These are phyloP conservation scores for Polyommatus iphigenia DNA, from an alignment of 2,888 invertebrate species.

Conservation along the genomic window DNA sequence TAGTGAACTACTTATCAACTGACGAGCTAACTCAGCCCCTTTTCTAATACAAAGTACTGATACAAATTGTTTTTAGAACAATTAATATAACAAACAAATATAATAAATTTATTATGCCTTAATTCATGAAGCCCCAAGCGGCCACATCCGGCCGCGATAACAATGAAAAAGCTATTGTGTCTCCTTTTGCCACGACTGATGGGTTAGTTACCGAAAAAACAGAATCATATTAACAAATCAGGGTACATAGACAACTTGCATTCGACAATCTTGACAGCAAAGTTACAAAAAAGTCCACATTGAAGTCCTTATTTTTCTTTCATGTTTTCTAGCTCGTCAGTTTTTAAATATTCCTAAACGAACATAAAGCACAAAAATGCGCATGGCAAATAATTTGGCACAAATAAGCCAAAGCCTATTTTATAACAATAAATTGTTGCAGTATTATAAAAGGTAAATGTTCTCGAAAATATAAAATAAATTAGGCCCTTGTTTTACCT, in stretches of 20 bases:
- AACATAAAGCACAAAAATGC: constrained; percentile 34
- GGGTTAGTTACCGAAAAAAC: no score
- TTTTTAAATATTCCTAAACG: not conserved
- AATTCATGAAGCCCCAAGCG: no score
- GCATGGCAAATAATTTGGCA: constrained; percentile 75
- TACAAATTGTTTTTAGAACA: no score
- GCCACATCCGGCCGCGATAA: no score
- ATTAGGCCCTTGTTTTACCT: not conserved
- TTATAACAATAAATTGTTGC: not conserved
- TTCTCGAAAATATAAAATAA: not conserved
- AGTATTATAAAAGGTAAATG: not conserved
- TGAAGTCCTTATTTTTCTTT: not conserved
- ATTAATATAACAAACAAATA: no score
- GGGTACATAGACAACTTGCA: not conserved
- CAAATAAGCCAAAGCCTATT: constrained; percentile 56
- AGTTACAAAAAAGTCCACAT: not conserved
- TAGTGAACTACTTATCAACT: not conserved
- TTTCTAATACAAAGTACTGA: not conserved
- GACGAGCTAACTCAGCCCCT: not conserved
- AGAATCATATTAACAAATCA: no score
- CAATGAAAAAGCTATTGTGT: no score
- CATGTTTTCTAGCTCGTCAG: not conserved
- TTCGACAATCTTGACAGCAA: not conserved
- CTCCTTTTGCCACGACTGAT: no score
- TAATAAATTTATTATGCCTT: no score